Base-by-base conservation (phyloP, 2,113 vertebrate species). In the Anguilla rostrata region DNA sequence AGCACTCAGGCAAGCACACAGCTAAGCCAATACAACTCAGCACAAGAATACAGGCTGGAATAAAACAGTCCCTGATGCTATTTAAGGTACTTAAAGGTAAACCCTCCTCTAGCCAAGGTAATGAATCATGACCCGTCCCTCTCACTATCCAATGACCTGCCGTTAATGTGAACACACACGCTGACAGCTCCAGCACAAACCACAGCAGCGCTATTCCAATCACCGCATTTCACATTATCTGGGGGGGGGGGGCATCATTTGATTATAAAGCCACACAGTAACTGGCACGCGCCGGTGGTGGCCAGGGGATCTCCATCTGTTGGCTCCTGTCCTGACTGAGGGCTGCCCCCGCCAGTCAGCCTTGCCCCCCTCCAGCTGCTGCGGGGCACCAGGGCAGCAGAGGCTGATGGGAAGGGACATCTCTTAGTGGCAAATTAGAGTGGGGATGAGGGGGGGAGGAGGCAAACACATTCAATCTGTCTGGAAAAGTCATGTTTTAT, bases 401-500 rank as follows among this genome's bases (percentile, higher is more conserved):
- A 53, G 63, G 39, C 16, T 39, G 39, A 84, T 40, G 7, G 83
- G 20, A 8, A 84, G 83, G 34, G 26, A 20, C 39, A 46, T 84
- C 60, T 84, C 39, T 84, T n/a, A 84, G 22, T n/a, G 57, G 60
- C 57, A 18, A 20, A 66, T 63, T 60, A 71, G 60, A 22, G 39
- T 26, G 39, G 39, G 11, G 78, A 29, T 15, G 39, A 39, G 75
- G n/a, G 75, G n/a, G 75, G 75, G 75, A 39, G 34, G 75, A 29
- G 40, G 39, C 12, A 15, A 15, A 41, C 15, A 18, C 39, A 39
- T 78, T 78, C 75, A 78, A 78, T 78, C 75, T 84, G 57, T 78
- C 75, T 84, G 57, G 63, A 75, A 15, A 66, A 84, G 83, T 41
- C 39, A 40, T 26, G 60, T 71, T 84, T 66, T 40, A 84, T 84